These are phyloP conservation scores for Formicarius rufipectus DNA, from an alignment of 2,113 vertebrate species.

Conservation along the genomic window DNA sequence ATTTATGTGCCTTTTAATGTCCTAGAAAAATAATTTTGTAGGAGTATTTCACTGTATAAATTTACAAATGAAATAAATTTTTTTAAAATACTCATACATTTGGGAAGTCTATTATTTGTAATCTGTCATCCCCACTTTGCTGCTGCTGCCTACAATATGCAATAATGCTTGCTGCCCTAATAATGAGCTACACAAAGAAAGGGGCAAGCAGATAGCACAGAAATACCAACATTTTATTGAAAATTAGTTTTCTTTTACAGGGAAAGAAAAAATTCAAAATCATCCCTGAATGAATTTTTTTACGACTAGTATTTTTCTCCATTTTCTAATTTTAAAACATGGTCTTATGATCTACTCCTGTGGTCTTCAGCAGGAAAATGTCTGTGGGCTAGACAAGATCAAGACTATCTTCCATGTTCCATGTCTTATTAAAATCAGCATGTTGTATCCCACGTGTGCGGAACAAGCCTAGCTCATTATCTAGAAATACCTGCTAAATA, in stretches of 20 bases:
- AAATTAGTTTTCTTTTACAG: neutral
- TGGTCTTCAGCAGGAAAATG: neutral
- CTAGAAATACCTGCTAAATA: neutral
- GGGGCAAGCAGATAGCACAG: neutral
- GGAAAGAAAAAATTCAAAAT: neutral
- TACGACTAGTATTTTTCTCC: neutral
- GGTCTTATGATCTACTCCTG: neutral
- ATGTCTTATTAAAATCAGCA: neutral
- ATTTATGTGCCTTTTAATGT: slow-evolving; percentile 61
- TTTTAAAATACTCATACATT: neutral
- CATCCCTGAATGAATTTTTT: neutral
- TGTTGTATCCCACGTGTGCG: rapidly evolving
- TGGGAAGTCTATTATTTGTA: neutral
- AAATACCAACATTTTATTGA: neutral
- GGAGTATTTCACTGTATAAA: slow-evolving; percentile 62
- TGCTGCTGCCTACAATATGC: neutral
- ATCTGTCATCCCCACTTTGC: neutral
- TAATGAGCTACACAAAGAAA: neutral
- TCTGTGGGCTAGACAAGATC: neutral
- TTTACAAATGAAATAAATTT: slow-evolving; percentile 54
- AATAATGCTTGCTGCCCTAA: neutral
- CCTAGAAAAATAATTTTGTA: slow-evolving; percentile 53
- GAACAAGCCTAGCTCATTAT: neutral
- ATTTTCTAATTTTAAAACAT: neutral
- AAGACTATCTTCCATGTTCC: neutral